Evolutionary conservation across 1,140 invertebrate genomes (phyloP).

Genomic region (Phocides pigmalion): DNA sequence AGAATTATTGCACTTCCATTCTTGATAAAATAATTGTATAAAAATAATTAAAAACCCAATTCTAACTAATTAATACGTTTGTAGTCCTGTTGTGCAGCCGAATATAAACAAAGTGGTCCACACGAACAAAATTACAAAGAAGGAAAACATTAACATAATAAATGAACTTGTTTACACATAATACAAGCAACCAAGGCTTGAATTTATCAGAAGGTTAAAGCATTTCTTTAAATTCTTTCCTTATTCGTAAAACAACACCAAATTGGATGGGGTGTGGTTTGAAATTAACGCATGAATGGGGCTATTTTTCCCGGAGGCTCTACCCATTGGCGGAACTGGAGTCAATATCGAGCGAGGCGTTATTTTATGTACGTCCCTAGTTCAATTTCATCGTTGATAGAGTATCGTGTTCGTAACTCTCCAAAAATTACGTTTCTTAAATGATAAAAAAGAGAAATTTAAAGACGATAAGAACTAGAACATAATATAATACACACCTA

Average conservation of each 20-base stretch:
- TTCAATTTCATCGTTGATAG: slow-evolving; percentile 1
- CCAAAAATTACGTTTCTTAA: slow-evolving; percentile 6
- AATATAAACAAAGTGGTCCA: no score
- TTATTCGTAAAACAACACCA: not conserved
- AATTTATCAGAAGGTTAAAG: not conserved
- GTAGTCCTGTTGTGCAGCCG: no score
- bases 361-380: not conserved
- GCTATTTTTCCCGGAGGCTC: not conserved
- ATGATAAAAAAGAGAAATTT: no score
- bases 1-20: no score
- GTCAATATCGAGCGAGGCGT: not conserved
- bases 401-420: not conserved
- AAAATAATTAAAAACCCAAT: no score
- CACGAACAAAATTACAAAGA: not conserved
- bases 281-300: slow-evolving; percentile 13
- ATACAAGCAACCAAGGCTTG: not conserved
- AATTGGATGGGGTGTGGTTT: slow-evolving; percentile 10
- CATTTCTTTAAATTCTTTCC: slow-evolving; percentile 1
- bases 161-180: not conserved
- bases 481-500: no score
- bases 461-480: no score
- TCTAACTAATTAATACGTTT: no score
- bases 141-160: not conserved
- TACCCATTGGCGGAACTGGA: not conserved
- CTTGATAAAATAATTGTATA: no score